Base-by-base conservation (phyloP, 2,113 vertebrate genomes). In the Strix uralensis region DNA sequence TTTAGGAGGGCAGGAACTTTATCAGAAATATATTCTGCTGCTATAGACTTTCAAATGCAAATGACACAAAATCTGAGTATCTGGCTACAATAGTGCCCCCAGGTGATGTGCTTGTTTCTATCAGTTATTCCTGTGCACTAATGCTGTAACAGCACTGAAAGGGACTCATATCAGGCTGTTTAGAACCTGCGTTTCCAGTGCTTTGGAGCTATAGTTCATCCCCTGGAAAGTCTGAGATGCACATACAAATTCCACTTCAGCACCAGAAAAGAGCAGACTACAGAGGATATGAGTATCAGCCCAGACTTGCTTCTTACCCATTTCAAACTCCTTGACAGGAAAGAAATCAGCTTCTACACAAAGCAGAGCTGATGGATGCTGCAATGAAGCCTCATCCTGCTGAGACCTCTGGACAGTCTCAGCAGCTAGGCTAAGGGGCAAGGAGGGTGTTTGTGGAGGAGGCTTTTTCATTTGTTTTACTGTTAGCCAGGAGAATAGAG, bases 31-130 rank as follows among this genome's bases (percentile, higher is more conserved):
- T 23, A 86, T 71, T 86, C 86, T 47, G 66, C 46, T 57, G 36
- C 67, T 65, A 49, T 29, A 93, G 95, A 91, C 81, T 81, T 94
- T 47, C 90, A 90, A 74, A 89, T 40, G 62, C 66, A 94, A 92
- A 93, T 47, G 26, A 57, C 47, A 82, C 1, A 0, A 94, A 82
- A 44, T 47, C n/a, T 15, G 18, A 61, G 19, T 57, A 81, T 91
- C 70, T 86, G 93, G 63, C 83, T 93, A 14, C 90, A 93, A 54
- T 4, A 81, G 52, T 73, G 79, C 62, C 84, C 80, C 78, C 89
- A 84, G 79, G 74, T 94, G 95, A 95, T 5, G 0, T 23, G 55
- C 16, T 23, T 30, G 40, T 46, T 81, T 72, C 59, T 52, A 3
- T 49, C 23, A 9, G 30, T 44, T 77, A 61, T 63, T 90, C 86